phyloP scores from a whole-genome alignment of 2,888 invertebrate species.

The Lutraria lutraria region DNA sequence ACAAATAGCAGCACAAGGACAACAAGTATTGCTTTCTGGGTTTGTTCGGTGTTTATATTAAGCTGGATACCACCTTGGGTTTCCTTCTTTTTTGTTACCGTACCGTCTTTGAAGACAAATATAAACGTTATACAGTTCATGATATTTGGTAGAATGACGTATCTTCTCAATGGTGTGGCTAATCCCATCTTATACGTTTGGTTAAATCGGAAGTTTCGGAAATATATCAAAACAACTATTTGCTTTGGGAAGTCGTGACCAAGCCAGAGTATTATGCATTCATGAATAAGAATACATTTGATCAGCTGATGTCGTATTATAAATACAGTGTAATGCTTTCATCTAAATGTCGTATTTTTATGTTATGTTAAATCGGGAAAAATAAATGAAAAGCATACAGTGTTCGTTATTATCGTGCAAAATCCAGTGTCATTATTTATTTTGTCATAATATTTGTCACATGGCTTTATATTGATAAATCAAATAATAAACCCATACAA shows the following conservation, averaged over 20 bases:
- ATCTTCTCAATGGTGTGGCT: slow-evolving; percentile 50
- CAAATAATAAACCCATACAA: too few relatives aligned
- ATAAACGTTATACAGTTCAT: slow-evolving; percentile 27
- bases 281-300: too few relatives aligned
- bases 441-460: too few relatives aligned
- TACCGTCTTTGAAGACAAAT: not conserved
- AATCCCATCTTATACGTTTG: slow-evolving; percentile 54
- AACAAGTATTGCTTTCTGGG: slow-evolving; percentile 50
- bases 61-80: slow-evolving; percentile 58
- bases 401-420: too few relatives aligned
- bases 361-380: too few relatives aligned
- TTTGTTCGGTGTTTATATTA: slow-evolving; percentile 51
- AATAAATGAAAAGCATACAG: too few relatives aligned
- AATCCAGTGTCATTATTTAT: too few relatives aligned
- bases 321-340: too few relatives aligned
- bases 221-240: slow-evolving; percentile 4
- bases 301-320: too few relatives aligned
- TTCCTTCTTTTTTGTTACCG: slow-evolving; percentile 36
- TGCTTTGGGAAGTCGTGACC: slow-evolving; percentile 31
- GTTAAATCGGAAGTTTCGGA: slow-evolving; percentile 50
- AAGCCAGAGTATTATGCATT: not conserved
- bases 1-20: slow-evolving; percentile 28
- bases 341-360: too few relatives aligned
- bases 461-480: too few relatives aligned
- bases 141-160: slow-evolving; percentile 54